These are phyloP conservation scores for Apodemus speciosus DNA, from an alignment of 2,113 vertebrate genomes.

Conservation along the genomic window DNA sequence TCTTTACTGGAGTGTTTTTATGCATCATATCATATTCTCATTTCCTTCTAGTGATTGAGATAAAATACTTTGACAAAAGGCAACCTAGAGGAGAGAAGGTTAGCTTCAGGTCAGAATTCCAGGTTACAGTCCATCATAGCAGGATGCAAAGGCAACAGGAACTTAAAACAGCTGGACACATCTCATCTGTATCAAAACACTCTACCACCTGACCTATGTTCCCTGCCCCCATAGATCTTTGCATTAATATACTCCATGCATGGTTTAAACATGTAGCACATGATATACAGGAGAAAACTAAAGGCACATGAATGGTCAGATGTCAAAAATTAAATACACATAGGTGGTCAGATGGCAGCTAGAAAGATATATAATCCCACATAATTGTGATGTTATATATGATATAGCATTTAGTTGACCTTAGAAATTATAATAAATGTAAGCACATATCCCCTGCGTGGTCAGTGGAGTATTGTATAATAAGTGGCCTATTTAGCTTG, in stretches of 20 bases:
- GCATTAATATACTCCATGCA: neutral
- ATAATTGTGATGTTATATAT: neutral
- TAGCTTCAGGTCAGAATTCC: too few relatives aligned
- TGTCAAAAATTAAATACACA: slow-evolving; percentile 28
- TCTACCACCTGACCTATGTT: neutral
- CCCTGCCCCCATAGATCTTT: neutral
- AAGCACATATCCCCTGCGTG: neutral
- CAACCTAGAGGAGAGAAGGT: too few relatives aligned
- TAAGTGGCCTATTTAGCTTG: slow-evolving; percentile 53
- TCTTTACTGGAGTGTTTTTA: neutral
- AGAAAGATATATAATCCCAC: neutral
- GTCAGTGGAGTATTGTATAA: slow-evolving; percentile 35
- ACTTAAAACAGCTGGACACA: neutral
- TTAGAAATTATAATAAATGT: slow-evolving; percentile 48
- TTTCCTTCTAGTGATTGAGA: neutral
- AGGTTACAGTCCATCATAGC: too few relatives aligned
- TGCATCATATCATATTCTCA: neutral
- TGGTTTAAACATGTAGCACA: slow-evolving; percentile 2
- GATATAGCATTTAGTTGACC: slow-evolving; percentile 1
- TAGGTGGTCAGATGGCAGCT: slow-evolving; percentile 54
- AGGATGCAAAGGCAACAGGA: neutral
- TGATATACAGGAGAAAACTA: slow-evolving; percentile 4
- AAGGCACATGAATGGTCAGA: neutral
- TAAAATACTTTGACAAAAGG: neutral
- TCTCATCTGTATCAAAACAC: too few relatives aligned